Percentiles rank a stretch among this genome's conserved stretches.
phyloP scores from a whole-genome alignment of 2,113 vertebrate genomes.

The Dissostichus mawsoni region DNA sequence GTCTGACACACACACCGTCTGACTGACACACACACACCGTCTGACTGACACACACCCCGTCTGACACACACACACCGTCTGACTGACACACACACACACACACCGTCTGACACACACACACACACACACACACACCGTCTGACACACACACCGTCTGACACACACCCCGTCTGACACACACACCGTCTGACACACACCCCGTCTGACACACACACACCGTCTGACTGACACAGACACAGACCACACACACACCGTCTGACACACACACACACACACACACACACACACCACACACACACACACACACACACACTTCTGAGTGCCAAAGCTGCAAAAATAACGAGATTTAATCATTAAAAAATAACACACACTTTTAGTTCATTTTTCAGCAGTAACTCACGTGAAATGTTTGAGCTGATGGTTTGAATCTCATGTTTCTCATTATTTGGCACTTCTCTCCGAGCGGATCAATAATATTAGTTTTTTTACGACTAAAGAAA shows the following conservation, averaged over 20 bases:
- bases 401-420: too few species aligned
- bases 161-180: too few species aligned
- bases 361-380: neutral
- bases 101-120: neutral
- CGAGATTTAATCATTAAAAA: neutral
- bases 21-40: too few species aligned
- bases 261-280: neutral
- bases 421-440: too few species aligned
- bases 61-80: too few species aligned
- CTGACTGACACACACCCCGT: too few species aligned
- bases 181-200: constrained; percentile 6
- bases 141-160: neutral
- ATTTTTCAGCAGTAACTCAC: neutral
- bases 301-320: neutral
- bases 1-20: too few species aligned
- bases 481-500: too few species aligned
- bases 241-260: neutral
- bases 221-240: neutral
- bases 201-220: constrained; percentile 1
- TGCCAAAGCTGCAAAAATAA: neutral
- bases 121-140: constrained; percentile 10
- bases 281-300: neutral
- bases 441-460: too few species aligned
- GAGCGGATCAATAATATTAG: too few species aligned
- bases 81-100: too few species aligned